Conservation (phyloP, 2,888 invertebrate species). For the Coenonympha arcania region DNA sequence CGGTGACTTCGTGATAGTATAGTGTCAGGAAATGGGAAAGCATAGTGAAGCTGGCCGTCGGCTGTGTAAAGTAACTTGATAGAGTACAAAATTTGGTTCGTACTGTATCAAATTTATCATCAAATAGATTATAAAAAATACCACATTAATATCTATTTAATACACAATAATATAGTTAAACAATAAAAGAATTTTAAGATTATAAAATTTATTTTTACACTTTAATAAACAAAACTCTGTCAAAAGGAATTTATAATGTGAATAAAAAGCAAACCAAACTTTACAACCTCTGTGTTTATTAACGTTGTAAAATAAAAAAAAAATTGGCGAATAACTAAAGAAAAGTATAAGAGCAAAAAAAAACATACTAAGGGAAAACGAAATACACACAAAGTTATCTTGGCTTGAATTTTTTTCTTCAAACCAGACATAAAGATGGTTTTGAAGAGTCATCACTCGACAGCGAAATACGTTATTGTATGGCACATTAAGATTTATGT, state of each 20-base stretch:
- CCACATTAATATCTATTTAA: neutral
- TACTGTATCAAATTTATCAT: neutral
- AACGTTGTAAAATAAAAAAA: no score
- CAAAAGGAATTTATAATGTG: no score
- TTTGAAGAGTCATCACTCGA: slow-evolving; percentile 14
- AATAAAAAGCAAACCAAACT: no score
- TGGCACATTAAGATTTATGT: slow-evolving; percentile 13
- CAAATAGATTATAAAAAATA: neutral
- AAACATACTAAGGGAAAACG: neutral
- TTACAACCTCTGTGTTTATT: no score
- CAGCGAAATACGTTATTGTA: slow-evolving; percentile 7
- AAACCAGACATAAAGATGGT: slow-evolving; percentile 19
- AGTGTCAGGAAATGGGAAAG: slow-evolving; percentile 47
- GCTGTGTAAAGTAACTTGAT: slow-evolving; percentile 17
- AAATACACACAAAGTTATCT: neutral
- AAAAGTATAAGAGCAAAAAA: neutral
- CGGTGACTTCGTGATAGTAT: no score
- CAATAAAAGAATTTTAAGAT: no score
- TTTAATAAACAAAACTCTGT: no score
- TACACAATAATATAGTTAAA: no score
- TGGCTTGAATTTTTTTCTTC: neutral
- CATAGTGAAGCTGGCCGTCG: slow-evolving; percentile 45
- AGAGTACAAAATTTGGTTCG: slow-evolving; percentile 4
- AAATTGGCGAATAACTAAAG: neutral
- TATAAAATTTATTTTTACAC: no score